Evolutionary conservation across 2,797 vertebrate genomes (phyloP).

Genomic region (Diplodus sargus): DNA sequence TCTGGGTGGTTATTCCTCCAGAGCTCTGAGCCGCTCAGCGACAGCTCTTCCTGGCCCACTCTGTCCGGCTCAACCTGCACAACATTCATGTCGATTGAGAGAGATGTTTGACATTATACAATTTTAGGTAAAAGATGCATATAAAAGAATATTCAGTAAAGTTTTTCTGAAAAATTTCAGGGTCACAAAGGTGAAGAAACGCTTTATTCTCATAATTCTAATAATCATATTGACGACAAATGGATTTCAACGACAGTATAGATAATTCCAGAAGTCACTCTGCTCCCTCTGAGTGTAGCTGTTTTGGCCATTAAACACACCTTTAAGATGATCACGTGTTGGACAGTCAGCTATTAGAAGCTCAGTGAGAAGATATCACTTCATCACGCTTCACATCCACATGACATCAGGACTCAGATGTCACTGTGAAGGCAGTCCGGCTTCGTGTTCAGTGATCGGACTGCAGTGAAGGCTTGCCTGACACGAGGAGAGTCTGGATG

Average conservation of each 20-base stretch:
- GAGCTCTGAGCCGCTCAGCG: too few species aligned
- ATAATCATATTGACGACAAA: neutral
- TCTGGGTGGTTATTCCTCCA: too few species aligned
- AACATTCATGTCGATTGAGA: too few species aligned
- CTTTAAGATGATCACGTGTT: neutral
- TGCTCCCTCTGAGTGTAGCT: neutral
- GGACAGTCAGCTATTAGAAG: neutral
- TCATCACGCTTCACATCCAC: neutral
- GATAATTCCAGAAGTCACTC: neutral
- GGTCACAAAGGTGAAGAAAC: neutral
- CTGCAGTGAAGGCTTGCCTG: neutral
- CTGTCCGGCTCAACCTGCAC: too few species aligned
- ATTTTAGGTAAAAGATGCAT: neutral
- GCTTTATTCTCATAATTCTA: neutral
- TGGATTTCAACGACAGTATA: neutral
- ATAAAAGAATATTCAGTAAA: neutral
- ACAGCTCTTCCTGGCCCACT: too few species aligned
- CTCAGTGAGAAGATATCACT: neutral
- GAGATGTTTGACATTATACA: neutral
- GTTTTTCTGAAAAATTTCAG: neutral
- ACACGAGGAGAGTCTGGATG: neutral
- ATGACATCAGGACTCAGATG: neutral
- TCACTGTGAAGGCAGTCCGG: neutral
- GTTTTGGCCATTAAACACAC: neutral
- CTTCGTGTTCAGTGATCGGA: conserved; percentile 3